Conservation (phyloP, 2,113 vertebrate species). For the Fulmarus glacialis region DNA sequence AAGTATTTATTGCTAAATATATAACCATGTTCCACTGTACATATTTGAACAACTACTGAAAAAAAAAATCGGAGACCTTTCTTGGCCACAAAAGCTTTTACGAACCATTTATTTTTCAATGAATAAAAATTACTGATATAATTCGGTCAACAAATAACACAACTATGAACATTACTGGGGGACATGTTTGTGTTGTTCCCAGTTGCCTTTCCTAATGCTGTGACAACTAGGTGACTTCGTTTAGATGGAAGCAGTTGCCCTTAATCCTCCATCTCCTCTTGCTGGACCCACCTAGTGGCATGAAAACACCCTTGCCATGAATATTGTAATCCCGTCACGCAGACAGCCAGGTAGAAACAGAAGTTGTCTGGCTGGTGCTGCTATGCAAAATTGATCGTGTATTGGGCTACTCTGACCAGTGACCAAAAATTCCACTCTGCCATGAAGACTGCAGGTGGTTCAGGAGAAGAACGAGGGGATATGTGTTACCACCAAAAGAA, state of each 20-base stretch:
- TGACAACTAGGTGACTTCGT: not conserved
- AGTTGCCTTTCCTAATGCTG: not conserved
- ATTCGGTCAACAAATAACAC: not conserved
- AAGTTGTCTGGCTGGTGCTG: not conserved
- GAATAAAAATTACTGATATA: not conserved
- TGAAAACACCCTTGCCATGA: not conserved
- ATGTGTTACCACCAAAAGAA: not conserved
- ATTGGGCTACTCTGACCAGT: not conserved
- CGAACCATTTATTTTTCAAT: not conserved
- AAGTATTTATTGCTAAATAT: not conserved
- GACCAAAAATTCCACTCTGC: not conserved
- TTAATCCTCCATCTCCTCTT: not conserved
- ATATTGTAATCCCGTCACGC: not conserved
- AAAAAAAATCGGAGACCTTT: not conserved
- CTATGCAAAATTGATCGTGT: not conserved
- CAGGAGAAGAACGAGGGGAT: not conserved
- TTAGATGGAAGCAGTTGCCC: not conserved
- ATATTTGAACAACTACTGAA: not conserved
- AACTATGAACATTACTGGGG: accelerated
- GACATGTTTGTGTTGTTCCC: not conserved
- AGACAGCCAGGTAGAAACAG: not conserved
- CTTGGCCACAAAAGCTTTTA: not conserved
- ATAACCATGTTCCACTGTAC: not conserved
- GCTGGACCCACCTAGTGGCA: not conserved
- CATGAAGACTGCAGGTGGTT: not conserved